Percentiles rank a stretch among this genome's conserved stretches.
Evolutionary conservation across 2,888 invertebrate species (phyloP).

Genomic region (Flexamia atlantica): DNA sequence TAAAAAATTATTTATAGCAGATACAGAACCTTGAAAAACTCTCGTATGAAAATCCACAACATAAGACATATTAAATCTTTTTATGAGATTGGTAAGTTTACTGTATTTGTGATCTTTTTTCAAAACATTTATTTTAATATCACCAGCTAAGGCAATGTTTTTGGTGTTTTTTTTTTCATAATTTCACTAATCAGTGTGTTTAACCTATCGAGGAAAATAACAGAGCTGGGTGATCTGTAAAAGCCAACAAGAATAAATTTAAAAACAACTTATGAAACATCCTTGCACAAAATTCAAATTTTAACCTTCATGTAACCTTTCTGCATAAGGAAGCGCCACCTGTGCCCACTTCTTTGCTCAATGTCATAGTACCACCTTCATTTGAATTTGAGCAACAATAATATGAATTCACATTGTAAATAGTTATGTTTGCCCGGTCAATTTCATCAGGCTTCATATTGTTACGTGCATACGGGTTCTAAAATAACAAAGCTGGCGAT

Average conservation of each 20-base stretch:
- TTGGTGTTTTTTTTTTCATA: not conserved
- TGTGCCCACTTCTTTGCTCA: not conserved
- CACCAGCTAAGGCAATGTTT: not conserved
- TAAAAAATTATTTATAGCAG: not conserved
- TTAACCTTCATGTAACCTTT: not conserved
- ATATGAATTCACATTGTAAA: not conserved
- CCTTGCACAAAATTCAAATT: not conserved
- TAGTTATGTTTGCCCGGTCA: too few species aligned
- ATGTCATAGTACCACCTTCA: not conserved
- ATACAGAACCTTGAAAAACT: not conserved
- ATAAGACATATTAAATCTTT: not conserved
- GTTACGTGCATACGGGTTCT: too few species aligned
- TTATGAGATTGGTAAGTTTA: not conserved
- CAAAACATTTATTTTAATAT: not conserved
- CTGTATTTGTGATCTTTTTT: not conserved
- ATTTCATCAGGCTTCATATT: too few species aligned
- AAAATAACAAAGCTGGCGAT: too few species aligned
- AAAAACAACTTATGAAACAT: not conserved
- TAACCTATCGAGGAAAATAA: not conserved
- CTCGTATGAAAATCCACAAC: not conserved
- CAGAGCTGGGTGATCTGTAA: not conserved
- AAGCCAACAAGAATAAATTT: not conserved
- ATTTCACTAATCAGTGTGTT: not conserved
- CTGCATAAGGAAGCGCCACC: not conserved
- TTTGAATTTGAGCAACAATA: not conserved